Percentiles rank a stretch among this genome's conserved stretches.
These are phyloP conservation scores for Cryptoprocta ferox DNA, from an alignment of 2,797 vertebrate species.

Conservation along the genomic window DNA sequence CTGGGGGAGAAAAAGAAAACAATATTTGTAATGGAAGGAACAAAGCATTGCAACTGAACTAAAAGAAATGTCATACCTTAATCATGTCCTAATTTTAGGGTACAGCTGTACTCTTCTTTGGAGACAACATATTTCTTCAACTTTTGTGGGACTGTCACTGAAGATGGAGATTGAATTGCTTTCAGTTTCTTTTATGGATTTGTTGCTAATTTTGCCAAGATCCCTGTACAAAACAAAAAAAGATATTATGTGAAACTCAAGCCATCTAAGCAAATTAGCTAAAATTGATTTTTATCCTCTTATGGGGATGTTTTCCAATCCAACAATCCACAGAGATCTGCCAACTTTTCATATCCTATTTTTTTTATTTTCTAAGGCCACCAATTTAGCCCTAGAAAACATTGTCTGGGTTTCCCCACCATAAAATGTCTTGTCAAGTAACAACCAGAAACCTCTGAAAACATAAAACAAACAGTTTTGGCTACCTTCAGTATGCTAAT, in stretches of 20 bases:
- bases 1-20: not conserved
- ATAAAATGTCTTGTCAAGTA: not conserved
- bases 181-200: conserved; percentile 65
- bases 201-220: conserved; percentile 64
- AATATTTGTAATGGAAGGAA: not conserved
- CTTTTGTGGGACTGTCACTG: conserved; percentile 42
- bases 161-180: conserved; percentile 62
- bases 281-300: not conserved
- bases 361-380: not conserved
- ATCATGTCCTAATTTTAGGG: conserved; percentile 70
- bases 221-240: conserved; percentile 78
- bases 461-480: not conserved
- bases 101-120: conserved; percentile 65
- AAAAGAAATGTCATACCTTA: conserved; percentile 75
- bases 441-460: not conserved
- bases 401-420: not conserved
- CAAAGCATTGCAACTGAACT: conserved; percentile 62
- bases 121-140: conserved; percentile 61
- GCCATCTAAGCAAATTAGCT: conserved; percentile 26
- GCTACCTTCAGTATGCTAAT: not conserved
- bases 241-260: conserved; percentile 27
- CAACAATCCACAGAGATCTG: not conserved
- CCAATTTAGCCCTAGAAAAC: not conserved
- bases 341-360: not conserved
- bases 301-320: not conserved